phyloP scores from a whole-genome alignment of 35 echinoderm and acorn worm species.

The Heliocidaris erythrogramma region DNA sequence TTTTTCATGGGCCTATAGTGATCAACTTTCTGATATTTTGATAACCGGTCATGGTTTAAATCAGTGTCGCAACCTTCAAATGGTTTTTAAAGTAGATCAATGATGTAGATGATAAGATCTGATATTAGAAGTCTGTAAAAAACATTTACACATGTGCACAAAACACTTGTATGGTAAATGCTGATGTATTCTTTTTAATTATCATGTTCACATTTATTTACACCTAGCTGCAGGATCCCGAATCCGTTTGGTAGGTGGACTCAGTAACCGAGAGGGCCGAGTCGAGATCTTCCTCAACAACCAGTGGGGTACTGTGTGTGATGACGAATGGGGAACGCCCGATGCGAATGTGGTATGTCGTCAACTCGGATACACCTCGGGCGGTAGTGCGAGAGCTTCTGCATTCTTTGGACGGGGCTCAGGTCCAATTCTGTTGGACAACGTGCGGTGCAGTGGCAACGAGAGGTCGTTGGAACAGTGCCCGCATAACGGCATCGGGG shows the following conservation, averaged over 20 bases:
- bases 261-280: slow-evolving; percentile 33
- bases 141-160: too few relatives aligned
- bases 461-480: slow-evolving; percentile 53
- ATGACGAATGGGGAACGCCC: slow-evolving; percentile 28
- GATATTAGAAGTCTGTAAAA: too few relatives aligned
- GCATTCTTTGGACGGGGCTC: slow-evolving; percentile 51
- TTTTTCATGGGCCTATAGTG: too few relatives aligned
- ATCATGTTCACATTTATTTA: too few relatives aligned
- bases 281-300: slow-evolving; percentile 56
- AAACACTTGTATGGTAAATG: too few relatives aligned
- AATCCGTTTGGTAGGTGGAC: slow-evolving; percentile 43
- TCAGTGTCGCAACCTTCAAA: too few relatives aligned
- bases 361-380: slow-evolving; percentile 42
- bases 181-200: too few relatives aligned
- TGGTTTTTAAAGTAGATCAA: too few relatives aligned
- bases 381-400: background rate
- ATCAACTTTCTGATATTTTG: too few relatives aligned
- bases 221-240: background rate
- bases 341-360: slow-evolving; percentile 64
- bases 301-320: slow-evolving; percentile 53
- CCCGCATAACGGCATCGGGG: background rate
- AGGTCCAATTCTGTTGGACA: slow-evolving; percentile 55
- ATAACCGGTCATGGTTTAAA: too few relatives aligned
- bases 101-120: too few relatives aligned
- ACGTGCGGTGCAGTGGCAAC: slow-evolving; percentile 52